These are phyloP conservation scores for Smittia sp. DNA, from an alignment of 2,888 invertebrate genomes.

Conservation along the genomic window DNA sequence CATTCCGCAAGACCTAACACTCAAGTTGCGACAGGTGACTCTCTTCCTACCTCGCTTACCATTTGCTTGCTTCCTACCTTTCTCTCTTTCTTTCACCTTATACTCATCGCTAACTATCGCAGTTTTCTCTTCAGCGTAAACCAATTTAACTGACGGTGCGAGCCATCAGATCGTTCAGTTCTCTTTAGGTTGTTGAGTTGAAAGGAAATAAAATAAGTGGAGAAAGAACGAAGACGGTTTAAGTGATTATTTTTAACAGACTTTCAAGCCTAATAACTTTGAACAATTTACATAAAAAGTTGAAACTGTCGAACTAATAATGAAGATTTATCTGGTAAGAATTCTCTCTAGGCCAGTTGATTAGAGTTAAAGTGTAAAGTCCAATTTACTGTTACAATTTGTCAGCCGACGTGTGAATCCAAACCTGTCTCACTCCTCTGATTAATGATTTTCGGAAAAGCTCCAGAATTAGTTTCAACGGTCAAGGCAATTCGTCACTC, in stretches of 20 bases:
- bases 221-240: background rate
- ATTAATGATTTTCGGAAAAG: background rate
- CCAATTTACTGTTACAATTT: slow-evolving; percentile 33
- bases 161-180: slow-evolving; percentile 33
- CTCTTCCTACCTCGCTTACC: background rate
- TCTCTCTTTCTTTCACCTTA: background rate
- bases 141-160: slow-evolving; percentile 32
- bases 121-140: slow-evolving; percentile 25
- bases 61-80: background rate
- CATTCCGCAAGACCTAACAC: no score
- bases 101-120: background rate
- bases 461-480: no score
- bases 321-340: slow-evolving; percentile 38
- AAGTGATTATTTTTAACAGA: slow-evolving; percentile 16
- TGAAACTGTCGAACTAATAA: background rate
- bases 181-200: slow-evolving; percentile 33
- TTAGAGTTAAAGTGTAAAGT: slow-evolving; percentile 16
- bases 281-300: background rate
- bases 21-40: no score
- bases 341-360: background rate
- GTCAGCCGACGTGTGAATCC: background rate
- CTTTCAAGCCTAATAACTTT: background rate
- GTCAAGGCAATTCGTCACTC: no score
- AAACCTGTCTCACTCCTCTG: background rate
- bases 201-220: background rate